These are phyloP conservation scores for Thecophora atra DNA, from an alignment of 2,888 invertebrate genomes.

Conservation along the genomic window DNA sequence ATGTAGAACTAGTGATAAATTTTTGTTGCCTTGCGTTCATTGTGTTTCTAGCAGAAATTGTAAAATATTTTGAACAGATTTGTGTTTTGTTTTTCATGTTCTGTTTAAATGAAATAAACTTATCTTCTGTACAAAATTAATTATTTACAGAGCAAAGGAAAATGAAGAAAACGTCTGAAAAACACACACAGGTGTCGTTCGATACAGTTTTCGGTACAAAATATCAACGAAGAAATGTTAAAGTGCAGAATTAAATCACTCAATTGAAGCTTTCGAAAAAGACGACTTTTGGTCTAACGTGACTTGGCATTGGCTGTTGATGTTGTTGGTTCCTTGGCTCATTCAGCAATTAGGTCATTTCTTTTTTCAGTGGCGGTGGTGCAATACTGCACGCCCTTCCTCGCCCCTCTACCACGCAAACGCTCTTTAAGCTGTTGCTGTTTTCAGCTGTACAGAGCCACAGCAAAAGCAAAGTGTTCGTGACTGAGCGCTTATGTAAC, in stretches of 20 bases:
- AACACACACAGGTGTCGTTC: background rate
- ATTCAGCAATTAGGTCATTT: constrained; percentile 21
- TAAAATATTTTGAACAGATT: no score
- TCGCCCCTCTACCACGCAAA: background rate
- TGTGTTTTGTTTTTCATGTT: no score
- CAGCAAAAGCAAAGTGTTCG: background rate
- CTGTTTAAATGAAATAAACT: no score
- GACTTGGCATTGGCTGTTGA: background rate
- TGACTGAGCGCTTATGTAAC: background rate
- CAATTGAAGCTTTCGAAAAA: background rate
- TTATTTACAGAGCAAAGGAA: background rate
- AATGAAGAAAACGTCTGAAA: background rate
- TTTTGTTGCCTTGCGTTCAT: no score
- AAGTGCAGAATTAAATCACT: background rate
- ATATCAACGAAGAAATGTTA: background rate
- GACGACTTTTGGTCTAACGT: constrained; percentile 6
- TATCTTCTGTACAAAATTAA: no score
- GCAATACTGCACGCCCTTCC: background rate
- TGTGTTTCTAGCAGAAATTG: no score
- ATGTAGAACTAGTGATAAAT: no score
- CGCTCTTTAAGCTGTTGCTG: background rate
- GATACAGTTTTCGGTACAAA: background rate
- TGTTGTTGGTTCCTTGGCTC: constrained; percentile 9
- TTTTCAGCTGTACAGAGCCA: no score
- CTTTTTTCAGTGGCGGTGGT: constrained; percentile 8